Conservation (phyloP, 2,888 invertebrate genomes). For the Dicycla oo region DNA sequence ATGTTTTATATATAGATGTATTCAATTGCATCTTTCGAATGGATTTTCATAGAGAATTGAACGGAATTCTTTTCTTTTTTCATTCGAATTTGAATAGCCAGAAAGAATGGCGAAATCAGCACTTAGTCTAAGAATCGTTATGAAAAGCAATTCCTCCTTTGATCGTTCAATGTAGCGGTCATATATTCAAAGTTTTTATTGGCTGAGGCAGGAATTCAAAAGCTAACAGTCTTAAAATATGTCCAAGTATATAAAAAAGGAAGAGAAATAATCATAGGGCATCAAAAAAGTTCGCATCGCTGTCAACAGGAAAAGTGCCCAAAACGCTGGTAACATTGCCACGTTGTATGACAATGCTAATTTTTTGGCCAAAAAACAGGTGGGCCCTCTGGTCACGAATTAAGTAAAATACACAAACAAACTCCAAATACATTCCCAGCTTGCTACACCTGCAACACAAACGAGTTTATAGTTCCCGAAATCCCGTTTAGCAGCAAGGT, state of each 20-base stretch:
- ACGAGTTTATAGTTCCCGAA: conserved; percentile 47
- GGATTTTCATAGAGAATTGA: background rate
- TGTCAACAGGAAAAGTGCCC: too few relatives aligned
- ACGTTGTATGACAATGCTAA: too few relatives aligned
- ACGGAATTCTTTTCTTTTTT: background rate
- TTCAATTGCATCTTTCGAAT: too few relatives aligned
- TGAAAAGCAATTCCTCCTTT: background rate
- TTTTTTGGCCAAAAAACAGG: too few relatives aligned
- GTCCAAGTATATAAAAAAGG: too few relatives aligned
- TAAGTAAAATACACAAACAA: conserved; percentile 2
- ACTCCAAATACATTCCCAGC: conserved; percentile 13
- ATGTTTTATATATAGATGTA: too few relatives aligned
- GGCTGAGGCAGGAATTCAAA: too few relatives aligned
- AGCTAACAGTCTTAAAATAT: too few relatives aligned
- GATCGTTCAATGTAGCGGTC: background rate
- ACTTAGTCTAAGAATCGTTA: background rate
- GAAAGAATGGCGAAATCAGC: background rate
- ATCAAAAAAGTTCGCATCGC: too few relatives aligned
- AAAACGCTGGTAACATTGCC: too few relatives aligned
- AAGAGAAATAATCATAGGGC: too few relatives aligned
- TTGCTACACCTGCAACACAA: conserved; percentile 27
- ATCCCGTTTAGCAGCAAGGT: conserved; percentile 31
- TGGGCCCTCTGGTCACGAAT: too few relatives aligned
- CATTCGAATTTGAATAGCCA: background rate
- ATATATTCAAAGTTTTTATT: background rate